These are phyloP conservation scores for Oxycera nigricornis DNA, from an alignment of 2,888 invertebrate genomes.

Conservation along the genomic window DNA sequence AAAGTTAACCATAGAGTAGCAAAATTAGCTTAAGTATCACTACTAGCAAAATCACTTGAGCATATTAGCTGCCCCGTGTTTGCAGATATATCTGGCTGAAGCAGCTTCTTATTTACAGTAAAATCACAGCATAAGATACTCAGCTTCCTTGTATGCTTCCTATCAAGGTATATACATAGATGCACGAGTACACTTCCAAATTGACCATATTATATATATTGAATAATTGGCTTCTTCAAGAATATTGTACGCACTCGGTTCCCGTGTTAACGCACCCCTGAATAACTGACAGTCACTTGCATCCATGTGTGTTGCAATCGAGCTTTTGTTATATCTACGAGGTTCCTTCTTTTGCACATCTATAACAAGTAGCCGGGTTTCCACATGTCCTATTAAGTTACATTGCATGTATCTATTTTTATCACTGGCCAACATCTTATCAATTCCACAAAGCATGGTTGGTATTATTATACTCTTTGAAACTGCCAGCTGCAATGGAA, in stretches of 20 bases:
- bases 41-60: constrained; percentile 30
- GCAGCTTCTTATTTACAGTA: neutral
- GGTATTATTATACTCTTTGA: neutral
- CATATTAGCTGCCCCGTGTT: neutral
- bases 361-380: neutral
- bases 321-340: neutral
- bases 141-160: constrained; percentile 11
- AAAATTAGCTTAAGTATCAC: constrained; percentile 30
- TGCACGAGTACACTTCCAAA: constrained; percentile 37
- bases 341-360: neutral
- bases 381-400: neutral
- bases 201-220: constrained; percentile 47
- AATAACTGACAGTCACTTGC: no score
- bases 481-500: neutral
- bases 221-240: constrained; percentile 46
- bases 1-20: neutral
- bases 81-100: neutral
- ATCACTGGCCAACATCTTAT: constrained; percentile 1
- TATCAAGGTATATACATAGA: neutral
- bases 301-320: no score
- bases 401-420: constrained; percentile 23
- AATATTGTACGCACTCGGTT: neutral
- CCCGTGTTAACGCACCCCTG: constrained; percentile 10
- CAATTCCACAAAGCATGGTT: constrained; percentile 7
- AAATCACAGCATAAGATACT: neutral